These are phyloP conservation scores for Plectrocnemia conspersa DNA, from an alignment of 1,140 invertebrate genomes.

Conservation along the genomic window DNA sequence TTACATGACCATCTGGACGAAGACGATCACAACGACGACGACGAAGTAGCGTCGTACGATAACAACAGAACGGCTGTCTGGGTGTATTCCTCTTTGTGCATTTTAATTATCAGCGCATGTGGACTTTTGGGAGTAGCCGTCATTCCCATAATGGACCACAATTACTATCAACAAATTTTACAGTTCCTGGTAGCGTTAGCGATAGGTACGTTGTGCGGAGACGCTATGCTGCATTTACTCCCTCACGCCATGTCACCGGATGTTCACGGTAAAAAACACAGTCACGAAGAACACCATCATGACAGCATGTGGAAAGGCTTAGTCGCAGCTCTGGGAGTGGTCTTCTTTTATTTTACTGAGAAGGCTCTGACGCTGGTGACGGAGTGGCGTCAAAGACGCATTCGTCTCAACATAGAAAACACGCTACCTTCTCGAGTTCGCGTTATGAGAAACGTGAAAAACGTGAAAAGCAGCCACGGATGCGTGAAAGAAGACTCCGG, in stretches of 20 bases:
- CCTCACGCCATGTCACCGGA: conserved; percentile 72
- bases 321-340: conserved; percentile 73
- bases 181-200: conserved; percentile 90
- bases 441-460: conserved; percentile 63
- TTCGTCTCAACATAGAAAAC: conserved; percentile 55
- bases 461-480: conserved; percentile 50
- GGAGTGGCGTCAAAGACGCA: conserved; percentile 67
- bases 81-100: conserved; percentile 75
- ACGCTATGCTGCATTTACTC: conserved; percentile 87
- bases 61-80: conserved; percentile 61
- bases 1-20: conserved; percentile 3
- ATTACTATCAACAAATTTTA: conserved; percentile 83
- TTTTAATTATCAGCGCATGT: conserved; percentile 77
- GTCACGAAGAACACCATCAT: conserved; percentile 51
- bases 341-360: conserved; percentile 84
- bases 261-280: conserved; percentile 46
- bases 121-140: conserved; percentile 79
- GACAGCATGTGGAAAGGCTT: conserved; percentile 79
- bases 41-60: conserved; percentile 29
- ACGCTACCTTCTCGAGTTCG: conserved; percentile 58
- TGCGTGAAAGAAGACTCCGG: conserved; percentile 51
- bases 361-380: conserved; percentile 73
- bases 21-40: conserved; percentile 1
- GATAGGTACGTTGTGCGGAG: conserved; percentile 84
- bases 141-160: conserved; percentile 84